Evolutionary conservation across 1,140 invertebrate species (phyloP).

Genomic region (Aphelinus atriplicis): DNA sequence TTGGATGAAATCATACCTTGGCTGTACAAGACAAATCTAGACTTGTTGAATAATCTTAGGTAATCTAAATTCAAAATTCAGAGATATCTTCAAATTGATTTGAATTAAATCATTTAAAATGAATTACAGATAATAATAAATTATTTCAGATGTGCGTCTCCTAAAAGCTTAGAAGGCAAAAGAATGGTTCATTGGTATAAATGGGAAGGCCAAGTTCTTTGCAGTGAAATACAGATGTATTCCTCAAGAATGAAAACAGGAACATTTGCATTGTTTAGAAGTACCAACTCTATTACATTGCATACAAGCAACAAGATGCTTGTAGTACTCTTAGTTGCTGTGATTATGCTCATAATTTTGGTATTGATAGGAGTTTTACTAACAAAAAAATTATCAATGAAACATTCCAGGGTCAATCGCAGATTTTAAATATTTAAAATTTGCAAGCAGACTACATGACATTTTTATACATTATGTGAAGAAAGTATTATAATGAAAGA

Average conservation of each 20-base stretch:
- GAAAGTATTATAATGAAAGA: neutral
- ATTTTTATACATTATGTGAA: neutral
- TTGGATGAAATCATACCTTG: conserved; percentile 51
- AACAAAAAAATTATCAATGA: conserved; percentile 36
- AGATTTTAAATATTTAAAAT: conserved; percentile 44
- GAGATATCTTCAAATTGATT: neutral
- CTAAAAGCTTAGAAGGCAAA: conserved; percentile 43
- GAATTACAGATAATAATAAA: neutral
- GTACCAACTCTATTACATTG: conserved; percentile 34
- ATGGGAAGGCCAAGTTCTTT: conserved; percentile 53
- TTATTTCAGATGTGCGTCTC: conserved; percentile 50
- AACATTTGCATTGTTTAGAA: conserved; percentile 22
- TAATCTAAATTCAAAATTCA: conserved; percentile 40
- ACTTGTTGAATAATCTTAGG: conserved; percentile 54
- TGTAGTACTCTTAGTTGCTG: conserved; percentile 35
- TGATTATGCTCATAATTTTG: conserved; percentile 39
- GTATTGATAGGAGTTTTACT: conserved; percentile 47
- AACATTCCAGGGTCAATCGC: conserved; percentile 46
- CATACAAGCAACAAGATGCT: conserved; percentile 43
- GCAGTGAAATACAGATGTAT: conserved; percentile 40
- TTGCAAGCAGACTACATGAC: conserved; percentile 12
- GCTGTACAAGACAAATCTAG: conserved; percentile 46
- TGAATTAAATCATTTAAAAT: neutral
- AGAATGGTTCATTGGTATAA: conserved; percentile 58
- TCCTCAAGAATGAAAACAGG: conserved; percentile 40